Evolutionary conservation across 35 echinoderm and acorn worm genomes (phyloP), one percentile per base, ranked within the genome.

Genomic region (Patiria miniata): DNA sequence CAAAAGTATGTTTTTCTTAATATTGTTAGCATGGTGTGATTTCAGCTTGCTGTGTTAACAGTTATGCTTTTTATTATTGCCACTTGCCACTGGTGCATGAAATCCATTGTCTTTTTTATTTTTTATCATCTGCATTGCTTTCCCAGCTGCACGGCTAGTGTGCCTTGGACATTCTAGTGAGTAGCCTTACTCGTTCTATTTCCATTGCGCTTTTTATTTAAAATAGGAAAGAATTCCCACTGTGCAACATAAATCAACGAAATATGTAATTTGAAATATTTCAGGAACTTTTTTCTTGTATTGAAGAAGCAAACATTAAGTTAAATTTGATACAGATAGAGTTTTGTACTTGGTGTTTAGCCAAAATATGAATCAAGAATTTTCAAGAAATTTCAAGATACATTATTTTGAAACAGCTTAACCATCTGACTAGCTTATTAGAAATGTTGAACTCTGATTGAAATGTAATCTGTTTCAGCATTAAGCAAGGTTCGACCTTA

Each of bases 161-260:
- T 89, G 16, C 87, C 87, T 39, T 89, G 87, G 87, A 89, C 78
- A 37, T 89, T 89, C 60, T 79, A 89, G 87, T 89, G 65, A 89
- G 87, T 89, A 16, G 33, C 15, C 15, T 36, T n/a, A 17, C 8
- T 77, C 26, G 30, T 82, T 7, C n/a, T 8, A 21, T 52, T 52
- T 30, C 4, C n/a, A 6, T 81, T 28, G 1, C 28, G 17, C 22
- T 82, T 82, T 52, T 17, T 12, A 21, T n/a, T 51, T 81, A 50
- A 18, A 32, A 28, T 6, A n/a, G n/a, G n/a, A n/a, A n/a, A n/a
- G n/a, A n/a, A n/a, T n/a, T n/a, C n/a, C 2, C 30, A 29, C 39
- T 23, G 1, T 83, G 28, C 12, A 83, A 22, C 47, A 16, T 83
- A 53, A 21, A 21, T 21, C 51, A 85, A 39, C 2, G 26, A 37